Conservation (phyloP, 2,113 vertebrate genomes). For the Ardeotis arabs region DNA sequence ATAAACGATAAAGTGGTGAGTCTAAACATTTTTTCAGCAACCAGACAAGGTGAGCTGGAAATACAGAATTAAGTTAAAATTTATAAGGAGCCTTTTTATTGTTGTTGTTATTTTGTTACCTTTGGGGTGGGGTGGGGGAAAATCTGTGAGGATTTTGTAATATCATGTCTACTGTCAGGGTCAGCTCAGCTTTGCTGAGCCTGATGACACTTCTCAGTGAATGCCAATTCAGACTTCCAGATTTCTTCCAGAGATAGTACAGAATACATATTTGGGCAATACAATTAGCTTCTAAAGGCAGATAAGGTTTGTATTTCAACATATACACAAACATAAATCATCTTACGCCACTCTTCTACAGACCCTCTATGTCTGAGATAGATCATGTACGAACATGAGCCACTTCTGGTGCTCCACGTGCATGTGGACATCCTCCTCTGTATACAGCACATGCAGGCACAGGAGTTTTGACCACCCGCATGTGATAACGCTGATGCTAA, state of each 20-base stretch:
- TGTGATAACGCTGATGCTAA: neutral
- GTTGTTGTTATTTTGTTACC: too few species aligned
- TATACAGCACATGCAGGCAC: neutral
- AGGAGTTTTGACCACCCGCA: neutral
- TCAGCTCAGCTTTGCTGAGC: neutral
- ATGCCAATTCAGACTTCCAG: neutral
- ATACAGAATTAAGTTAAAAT: neutral
- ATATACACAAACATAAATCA: neutral
- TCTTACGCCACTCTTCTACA: neutral
- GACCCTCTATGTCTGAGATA: fast-evolving
- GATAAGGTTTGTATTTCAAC: neutral
- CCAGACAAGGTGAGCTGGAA: neutral
- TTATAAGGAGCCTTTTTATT: neutral
- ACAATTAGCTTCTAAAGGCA: neutral
- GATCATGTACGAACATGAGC: fast-evolving
- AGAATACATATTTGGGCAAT: neutral
- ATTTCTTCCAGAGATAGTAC: neutral
- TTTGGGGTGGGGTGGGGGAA: too few species aligned
- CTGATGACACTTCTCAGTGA: neutral
- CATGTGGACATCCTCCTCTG: fast-evolving
- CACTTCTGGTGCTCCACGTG: fast-evolving
- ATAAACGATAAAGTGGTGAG: neutral
- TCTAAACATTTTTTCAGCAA: neutral
- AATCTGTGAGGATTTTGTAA: neutral
- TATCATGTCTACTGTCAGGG: neutral